Conservation (phyloP, 2,113 vertebrate genomes). For the Tenrec ecaudatus region DNA sequence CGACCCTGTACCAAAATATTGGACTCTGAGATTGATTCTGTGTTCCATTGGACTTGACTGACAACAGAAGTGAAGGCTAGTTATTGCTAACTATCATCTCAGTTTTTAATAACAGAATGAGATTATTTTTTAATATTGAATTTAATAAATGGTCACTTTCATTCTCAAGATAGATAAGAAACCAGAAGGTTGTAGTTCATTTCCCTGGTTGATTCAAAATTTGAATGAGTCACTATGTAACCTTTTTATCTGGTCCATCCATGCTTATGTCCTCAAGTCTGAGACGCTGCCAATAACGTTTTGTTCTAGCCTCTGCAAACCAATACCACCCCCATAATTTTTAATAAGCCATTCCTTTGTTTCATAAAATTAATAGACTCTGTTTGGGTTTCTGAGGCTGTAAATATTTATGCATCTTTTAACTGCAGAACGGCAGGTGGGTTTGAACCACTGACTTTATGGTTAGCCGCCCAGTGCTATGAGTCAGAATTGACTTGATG, state of each 20-base stretch:
- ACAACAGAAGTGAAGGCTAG: slow-evolving; percentile 22
- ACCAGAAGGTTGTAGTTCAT: neutral
- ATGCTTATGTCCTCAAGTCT: slow-evolving; percentile 18
- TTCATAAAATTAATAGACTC: too few relatives aligned
- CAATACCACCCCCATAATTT: too few relatives aligned
- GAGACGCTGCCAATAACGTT: neutral
- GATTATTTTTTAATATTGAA: slow-evolving; percentile 28
- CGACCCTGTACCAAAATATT: slow-evolving; percentile 46
- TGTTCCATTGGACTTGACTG: slow-evolving; percentile 31
- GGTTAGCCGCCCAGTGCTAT: neutral
- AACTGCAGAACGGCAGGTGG: too few relatives aligned
- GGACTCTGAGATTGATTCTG: slow-evolving; percentile 22
- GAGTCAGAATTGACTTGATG: too few relatives aligned
- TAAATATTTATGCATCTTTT: too few relatives aligned
- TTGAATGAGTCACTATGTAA: slow-evolving; percentile 23
- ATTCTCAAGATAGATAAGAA: slow-evolving; percentile 7
- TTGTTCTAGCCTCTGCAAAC: neutral
- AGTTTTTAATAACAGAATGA: slow-evolving; percentile 18
- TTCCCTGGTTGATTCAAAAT: neutral
- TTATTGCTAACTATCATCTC: slow-evolving; percentile 27
- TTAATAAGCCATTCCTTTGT: too few relatives aligned
- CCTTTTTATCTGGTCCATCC: neutral
- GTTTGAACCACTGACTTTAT: neutral
- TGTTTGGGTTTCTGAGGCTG: too few relatives aligned
- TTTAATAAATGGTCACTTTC: slow-evolving; percentile 41